Evolutionary conservation across 2,888 invertebrate genomes (phyloP), one percentile per base, ranked within the genome.

Genomic region (Himalopsyche anomala): DNA sequence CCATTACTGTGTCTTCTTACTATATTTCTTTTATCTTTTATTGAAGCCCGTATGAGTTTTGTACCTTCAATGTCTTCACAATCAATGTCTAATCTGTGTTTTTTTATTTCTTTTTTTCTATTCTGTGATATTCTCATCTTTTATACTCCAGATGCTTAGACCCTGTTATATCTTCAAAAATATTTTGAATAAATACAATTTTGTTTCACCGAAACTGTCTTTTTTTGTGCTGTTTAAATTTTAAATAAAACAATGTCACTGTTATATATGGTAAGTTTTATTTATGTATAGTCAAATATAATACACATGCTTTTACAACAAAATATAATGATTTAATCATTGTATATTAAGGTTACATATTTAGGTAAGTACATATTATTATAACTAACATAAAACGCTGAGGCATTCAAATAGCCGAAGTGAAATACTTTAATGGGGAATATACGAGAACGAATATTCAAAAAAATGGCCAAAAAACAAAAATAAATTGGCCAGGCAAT

Each of bases 291-390:
- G 19, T 62, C 62, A 62, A 62, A 62, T 62, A 62, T 62, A 28
- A 62, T 62, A 74, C 74, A 74, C 74, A 74, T 74, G 36, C 74
- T 11, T 36, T 74, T 74, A 74, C 74, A 74, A 69, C 38, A 74
- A 74, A 74, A 74, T 74, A 74, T 74, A 74, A 74, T 74, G 74
- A 74, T 74, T 74, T 74, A 36, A 74, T 74, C 74, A 74, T 74
- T 74, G 74, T 38, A 74, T 74, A 36, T 74, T 74, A 74, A 36
- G 38, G 74, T 74, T 74, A 74, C 74, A 74, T 74, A 4, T 74
- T 74, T 38, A 74, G 38, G 0, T 36, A 74, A 74, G 36, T 36
- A 74, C 36, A 28, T 74, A 51, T 51, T 51, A 42, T 42, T 42
- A 62, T 74, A 74, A 74, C 74, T 74, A 74, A 74, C 74, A 74